These are phyloP conservation scores for Zalophus californianus DNA, from an alignment of 2,797 vertebrate genomes.

Conservation along the genomic window DNA sequence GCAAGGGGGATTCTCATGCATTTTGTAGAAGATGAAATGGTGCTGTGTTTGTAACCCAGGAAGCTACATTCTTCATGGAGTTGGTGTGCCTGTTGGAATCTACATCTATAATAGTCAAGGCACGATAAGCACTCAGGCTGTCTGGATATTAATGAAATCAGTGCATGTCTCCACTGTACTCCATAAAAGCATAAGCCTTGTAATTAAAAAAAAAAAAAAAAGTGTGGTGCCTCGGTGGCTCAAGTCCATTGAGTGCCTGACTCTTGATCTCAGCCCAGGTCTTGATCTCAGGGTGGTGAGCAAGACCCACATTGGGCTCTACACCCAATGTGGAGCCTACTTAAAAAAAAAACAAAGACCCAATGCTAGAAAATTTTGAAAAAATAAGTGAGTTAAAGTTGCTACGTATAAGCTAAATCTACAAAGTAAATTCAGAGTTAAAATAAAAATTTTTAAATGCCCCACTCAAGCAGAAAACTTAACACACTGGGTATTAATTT, in stretches of 20 bases:
- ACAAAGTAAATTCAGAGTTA: constrained; percentile 10
- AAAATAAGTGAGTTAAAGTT: constrained; percentile 8
- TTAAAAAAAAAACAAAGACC: background rate
- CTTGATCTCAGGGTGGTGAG: background rate
- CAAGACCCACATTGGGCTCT: background rate
- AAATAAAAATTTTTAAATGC: background rate
- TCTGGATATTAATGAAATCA: constrained; percentile 41
- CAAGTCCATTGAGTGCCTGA: background rate
- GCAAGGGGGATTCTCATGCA: background rate
- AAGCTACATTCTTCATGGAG: background rate
- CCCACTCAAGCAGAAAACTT: background rate
- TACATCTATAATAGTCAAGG: background rate
- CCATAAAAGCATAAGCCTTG: background rate
- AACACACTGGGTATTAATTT: background rate
- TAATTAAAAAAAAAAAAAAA: background rate
- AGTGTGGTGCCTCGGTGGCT: background rate
- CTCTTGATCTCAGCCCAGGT: background rate
- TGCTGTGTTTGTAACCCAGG: background rate
- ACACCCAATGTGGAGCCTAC: background rate
- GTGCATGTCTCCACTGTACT: background rate
- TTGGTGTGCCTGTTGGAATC: background rate
- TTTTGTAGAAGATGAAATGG: background rate
- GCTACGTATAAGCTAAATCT: constrained; percentile 15
- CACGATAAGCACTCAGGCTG: background rate
- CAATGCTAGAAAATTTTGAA: background rate